These are phyloP conservation scores for Hyla sarda DNA, from an alignment of 2,113 vertebrate genomes.

Conservation along the genomic window DNA sequence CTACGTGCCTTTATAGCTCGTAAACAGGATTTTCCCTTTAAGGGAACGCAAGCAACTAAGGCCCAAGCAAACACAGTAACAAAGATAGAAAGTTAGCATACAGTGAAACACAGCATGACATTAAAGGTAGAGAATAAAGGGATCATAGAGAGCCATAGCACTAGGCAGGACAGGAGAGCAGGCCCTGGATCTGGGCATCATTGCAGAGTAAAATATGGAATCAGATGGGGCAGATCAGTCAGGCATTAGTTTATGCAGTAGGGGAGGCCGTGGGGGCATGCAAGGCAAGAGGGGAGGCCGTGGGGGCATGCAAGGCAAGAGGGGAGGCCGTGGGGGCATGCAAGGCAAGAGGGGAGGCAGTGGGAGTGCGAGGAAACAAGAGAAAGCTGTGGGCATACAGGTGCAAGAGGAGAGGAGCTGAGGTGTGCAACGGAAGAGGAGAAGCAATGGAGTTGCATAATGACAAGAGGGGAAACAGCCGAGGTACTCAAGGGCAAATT, in stretches of 20 bases:
- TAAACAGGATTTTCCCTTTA: not conserved
- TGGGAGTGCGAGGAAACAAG: no score
- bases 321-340: not conserved
- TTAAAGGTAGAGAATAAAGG: not conserved
- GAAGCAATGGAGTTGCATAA: no score
- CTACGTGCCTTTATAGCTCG: not conserved
- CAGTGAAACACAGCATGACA: not conserved
- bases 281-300: not conserved
- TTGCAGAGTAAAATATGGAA: not conserved
- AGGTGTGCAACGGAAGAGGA: no score
- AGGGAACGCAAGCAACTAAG: constrained; percentile 17
- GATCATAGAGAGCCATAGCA: not conserved
- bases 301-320: not conserved
- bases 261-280: no score
- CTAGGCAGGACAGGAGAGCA: not conserved
- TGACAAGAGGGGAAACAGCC: not conserved
- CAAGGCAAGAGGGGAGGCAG: not conserved
- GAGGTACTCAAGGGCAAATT: not conserved
- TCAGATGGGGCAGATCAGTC: not conserved
- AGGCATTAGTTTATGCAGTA: no score
- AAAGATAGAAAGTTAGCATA: not conserved
- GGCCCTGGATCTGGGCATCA: not conserved
- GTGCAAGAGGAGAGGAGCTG: not conserved
- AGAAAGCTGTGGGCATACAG: not conserved
- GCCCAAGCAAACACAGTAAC: not conserved